Evolutionary conservation across 2,888 invertebrate genomes (phyloP).

Genomic region (Diaprepes abbreviatus): DNA sequence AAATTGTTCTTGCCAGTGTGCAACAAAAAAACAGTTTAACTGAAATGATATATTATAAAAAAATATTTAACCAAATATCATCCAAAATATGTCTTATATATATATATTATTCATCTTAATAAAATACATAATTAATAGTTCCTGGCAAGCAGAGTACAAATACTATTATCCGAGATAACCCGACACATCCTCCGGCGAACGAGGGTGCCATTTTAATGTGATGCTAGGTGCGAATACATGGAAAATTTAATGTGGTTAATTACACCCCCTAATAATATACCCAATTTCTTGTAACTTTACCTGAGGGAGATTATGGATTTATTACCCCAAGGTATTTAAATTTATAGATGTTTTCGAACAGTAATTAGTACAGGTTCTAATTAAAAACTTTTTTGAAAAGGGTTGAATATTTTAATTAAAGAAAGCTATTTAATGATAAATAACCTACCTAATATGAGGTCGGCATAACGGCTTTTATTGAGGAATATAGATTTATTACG

Average conservation of each 20-base stretch:
- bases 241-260: constrained; percentile 35
- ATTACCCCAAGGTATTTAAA: constrained; percentile 19
- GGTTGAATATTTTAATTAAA: too few species aligned
- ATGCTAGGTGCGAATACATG: constrained; percentile 33
- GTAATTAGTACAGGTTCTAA: constrained; percentile 5
- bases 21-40: too few species aligned
- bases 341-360: constrained; percentile 14
- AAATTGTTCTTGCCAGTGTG: too few species aligned
- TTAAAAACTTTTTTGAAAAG: constrained; percentile 3
- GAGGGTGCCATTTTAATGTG: constrained; percentile 25
- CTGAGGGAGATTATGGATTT: constrained; percentile 24
- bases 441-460: too few species aligned
- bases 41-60: too few species aligned
- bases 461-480: too few species aligned
- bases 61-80: too few species aligned
- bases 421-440: too few species aligned
- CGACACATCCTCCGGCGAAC: constrained; percentile 12
- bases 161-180: constrained; percentile 17
- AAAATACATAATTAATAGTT: constrained; percentile 6
- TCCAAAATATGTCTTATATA: too few species aligned
- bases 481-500: too few species aligned
- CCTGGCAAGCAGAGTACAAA: constrained; percentile 8
- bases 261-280: constrained; percentile 15
- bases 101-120: neutral
- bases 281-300: constrained; percentile 21